Base-by-base conservation (phyloP, 2,888 invertebrate genomes). In the Pollenia labialis region DNA sequence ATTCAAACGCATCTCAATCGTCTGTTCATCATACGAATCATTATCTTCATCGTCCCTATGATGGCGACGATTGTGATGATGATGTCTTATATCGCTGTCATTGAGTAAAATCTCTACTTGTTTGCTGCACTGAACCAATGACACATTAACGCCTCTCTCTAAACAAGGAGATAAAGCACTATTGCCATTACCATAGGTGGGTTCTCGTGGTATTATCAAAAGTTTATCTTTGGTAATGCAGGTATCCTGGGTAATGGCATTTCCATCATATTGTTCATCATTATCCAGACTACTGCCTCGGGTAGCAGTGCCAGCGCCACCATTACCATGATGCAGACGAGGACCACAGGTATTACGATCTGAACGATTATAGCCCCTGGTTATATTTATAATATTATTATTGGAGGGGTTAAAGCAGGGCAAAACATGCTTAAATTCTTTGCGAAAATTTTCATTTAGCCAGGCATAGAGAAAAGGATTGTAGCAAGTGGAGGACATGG, bases 391-490 rank as follows among this genome's bases (percentile, higher is more conserved):
- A 7, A 92, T 91, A 42, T 89, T 90, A 52, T 92, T 92, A 79
- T 92, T 92, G 83, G 95, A 94, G 40, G 94, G 94, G 90, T 95
- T 95, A 83, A 95, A 95, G 90, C 95, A 95, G 9, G 95, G 95
- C 89, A 96, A 94, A 81, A 97, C 95, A 92, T 96, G 96, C 91
- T 97, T 97, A 93, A 98, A 98, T 93, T 98, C 98, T 92, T 98
- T 98, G 69, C 98, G 95, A 91, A 99, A 99, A 87, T 93, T 93
- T 88, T 98, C 98, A 93, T 99, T 99, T 94, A 99, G 96, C 98
- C 98, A 99, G 32, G 98, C 98, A 93, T 99, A 99, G 60, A 99
- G 95, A 92, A 99, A 98, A 0, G 98, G 98, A 93, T 99, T 99
- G 94, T 99, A 99, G 92, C 98, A 98, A 0, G 98, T 98, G 69